Evolutionary conservation across 2,113 vertebrate species (phyloP).

Genomic region (Petrocephalus zakoni): DNA sequence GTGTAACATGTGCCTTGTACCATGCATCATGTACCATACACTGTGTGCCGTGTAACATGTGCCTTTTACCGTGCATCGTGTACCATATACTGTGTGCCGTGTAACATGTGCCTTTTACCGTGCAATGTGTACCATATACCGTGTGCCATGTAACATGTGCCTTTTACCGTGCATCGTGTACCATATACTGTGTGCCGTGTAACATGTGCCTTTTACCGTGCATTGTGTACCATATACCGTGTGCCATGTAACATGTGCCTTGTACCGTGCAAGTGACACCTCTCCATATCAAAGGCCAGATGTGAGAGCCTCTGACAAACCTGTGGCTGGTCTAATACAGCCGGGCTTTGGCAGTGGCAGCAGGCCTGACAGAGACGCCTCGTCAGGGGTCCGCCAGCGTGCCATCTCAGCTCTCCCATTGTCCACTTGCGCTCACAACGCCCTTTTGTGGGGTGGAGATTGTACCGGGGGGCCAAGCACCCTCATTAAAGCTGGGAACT

Average conservation of each 20-base stretch:
- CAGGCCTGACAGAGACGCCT: slow-evolving; percentile 55
- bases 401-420: slow-evolving; percentile 62
- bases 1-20: no score
- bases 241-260: not conserved
- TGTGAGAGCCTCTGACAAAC: slow-evolving; percentile 65
- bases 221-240: no score
- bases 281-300: slow-evolving; percentile 29
- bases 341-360: slow-evolving; percentile 37
- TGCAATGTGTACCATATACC: no score
- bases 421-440: slow-evolving; percentile 44
- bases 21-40: no score
- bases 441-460: slow-evolving; percentile 32
- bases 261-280: not conserved
- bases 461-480: slow-evolving; percentile 32
- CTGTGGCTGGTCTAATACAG: slow-evolving; percentile 71
- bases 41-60: no score
- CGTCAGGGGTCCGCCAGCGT: slow-evolving; percentile 56
- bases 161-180: no score
- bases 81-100: no score
- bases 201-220: no score
- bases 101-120: no score
- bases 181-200: no score
- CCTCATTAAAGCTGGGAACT: not conserved
- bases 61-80: no score
- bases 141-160: no score